Conservation (phyloP, 1,140 invertebrate species). For the Drosophila jambulina region DNA sequence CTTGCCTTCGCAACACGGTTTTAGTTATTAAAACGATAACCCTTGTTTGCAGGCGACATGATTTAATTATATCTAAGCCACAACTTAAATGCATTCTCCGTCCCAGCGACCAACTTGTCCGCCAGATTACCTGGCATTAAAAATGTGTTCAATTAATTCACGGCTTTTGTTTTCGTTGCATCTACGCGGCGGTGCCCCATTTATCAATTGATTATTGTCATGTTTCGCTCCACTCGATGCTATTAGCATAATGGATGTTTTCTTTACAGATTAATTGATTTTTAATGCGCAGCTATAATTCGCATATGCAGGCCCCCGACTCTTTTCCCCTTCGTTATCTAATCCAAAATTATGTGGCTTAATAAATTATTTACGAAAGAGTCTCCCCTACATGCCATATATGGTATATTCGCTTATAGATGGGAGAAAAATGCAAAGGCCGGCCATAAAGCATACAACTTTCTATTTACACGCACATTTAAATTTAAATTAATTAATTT, state of each 20-base stretch:
- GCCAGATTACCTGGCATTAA: slow-evolving; percentile 39
- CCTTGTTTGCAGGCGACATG: slow-evolving; percentile 5
- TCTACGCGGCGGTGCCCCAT: slow-evolving; percentile 20
- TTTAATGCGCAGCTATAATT: slow-evolving; percentile 50
- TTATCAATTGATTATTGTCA: slow-evolving; percentile 40
- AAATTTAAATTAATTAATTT: slow-evolving; percentile 64
- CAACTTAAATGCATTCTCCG: slow-evolving; percentile 32
- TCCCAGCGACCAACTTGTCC: slow-evolving; percentile 7
- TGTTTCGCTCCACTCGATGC: neutral
- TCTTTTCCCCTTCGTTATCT: slow-evolving; percentile 27
- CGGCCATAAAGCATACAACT: slow-evolving; percentile 39
- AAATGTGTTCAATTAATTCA: slow-evolving; percentile 48
- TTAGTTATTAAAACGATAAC: slow-evolving; percentile 14
- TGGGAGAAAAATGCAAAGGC: slow-evolving; percentile 3
- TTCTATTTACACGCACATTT: slow-evolving; percentile 54
- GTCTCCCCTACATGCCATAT: neutral
- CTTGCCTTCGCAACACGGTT: neutral
- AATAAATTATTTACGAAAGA: slow-evolving; percentile 55
- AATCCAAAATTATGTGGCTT: slow-evolving; percentile 61
- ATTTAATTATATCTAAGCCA: slow-evolving; percentile 36
- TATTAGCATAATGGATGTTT: slow-evolving; percentile 57
- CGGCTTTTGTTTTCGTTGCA: slow-evolving; percentile 39
- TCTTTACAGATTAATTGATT: slow-evolving; percentile 56
- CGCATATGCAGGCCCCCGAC: slow-evolving; percentile 13
- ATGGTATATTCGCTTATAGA: neutral